Conservation (phyloP, 1,140 invertebrate species). For the Galleria mellonella region DNA sequence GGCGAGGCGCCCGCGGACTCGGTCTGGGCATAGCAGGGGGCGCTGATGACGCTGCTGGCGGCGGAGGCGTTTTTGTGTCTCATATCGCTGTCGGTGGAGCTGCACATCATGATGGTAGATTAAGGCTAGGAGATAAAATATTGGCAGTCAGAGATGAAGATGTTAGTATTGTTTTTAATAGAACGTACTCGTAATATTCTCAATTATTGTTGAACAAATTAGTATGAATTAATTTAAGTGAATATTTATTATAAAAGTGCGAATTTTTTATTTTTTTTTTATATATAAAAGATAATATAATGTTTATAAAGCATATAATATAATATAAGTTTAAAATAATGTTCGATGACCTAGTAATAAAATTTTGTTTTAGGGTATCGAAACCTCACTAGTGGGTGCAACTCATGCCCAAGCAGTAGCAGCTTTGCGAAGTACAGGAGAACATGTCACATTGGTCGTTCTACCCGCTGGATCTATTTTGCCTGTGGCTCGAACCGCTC, state of each 20-base stretch:
- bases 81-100: conserved; percentile 99
- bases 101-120: conserved; percentile 92
- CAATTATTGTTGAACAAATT: no score
- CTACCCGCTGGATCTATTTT: conserved; percentile 56
- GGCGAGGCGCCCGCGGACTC: conserved; percentile 83
- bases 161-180: conserved; percentile 71
- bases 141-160: conserved; percentile 90
- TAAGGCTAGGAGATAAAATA: conserved; percentile 95
- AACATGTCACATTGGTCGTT: conserved; percentile 91
- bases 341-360: no score
- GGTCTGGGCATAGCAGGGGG: conserved; percentile 97
- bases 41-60: conserved; percentile 96
- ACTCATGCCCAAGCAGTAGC: conserved; percentile 97
- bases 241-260: no score
- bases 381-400: conserved; percentile 96
- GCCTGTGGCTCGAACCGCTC: conserved; percentile 47
- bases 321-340: no score
- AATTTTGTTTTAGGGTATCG: conserved; percentile 79
- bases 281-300: no score
- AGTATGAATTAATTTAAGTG: no score
- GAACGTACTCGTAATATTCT: not conserved
- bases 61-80: conserved; percentile 98
- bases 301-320: not conserved
- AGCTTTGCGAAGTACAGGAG: conserved; percentile 93
- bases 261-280: no score